These are phyloP conservation scores for Trissolcus japonicus DNA, from an alignment of 2,888 invertebrate genomes.

Conservation along the genomic window DNA sequence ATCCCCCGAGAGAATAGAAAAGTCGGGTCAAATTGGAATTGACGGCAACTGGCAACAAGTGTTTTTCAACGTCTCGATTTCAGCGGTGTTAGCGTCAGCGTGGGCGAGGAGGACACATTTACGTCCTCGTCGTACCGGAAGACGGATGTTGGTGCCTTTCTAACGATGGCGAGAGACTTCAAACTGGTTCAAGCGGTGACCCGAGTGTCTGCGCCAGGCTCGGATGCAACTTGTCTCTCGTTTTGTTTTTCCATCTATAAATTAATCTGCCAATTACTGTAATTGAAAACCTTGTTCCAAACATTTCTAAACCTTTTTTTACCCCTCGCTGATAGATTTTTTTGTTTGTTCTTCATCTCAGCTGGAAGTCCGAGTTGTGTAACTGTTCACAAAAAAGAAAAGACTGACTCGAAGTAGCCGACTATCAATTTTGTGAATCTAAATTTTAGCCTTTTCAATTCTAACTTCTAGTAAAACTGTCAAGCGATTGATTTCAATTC, in stretches of 20 bases:
- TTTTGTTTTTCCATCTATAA: background rate
- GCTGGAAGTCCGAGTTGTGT: too few species aligned
- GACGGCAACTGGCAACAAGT: conserved; percentile 44
- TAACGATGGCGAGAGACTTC: conserved; percentile 64
- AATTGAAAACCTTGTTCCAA: background rate
- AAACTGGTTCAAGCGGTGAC: conserved; percentile 58
- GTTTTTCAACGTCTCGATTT: conserved; percentile 50
- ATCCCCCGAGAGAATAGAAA: conserved; percentile 1
- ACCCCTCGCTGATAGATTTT: background rate
- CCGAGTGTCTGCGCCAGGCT: conserved; percentile 39
- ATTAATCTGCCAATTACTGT: background rate
- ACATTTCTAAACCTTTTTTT: background rate
- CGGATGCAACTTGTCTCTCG: conserved; percentile 22
- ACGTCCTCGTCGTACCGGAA: conserved; percentile 65
- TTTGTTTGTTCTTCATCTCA: too few species aligned
- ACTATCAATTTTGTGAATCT: conserved; percentile 8
- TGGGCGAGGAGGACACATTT: conserved; percentile 65
- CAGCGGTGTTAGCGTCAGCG: conserved; percentile 57
- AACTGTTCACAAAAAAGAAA: too few species aligned
- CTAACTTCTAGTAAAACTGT: conserved; percentile 18
- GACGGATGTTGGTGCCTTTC: conserved; percentile 70
- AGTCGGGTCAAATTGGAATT: conserved; percentile 18
- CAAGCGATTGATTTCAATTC: conserved; percentile 9
- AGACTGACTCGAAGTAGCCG: too few species aligned
- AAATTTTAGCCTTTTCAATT: conserved; percentile 3